phyloP scores from a whole-genome alignment of 2,113 vertebrate genomes.

The Sphaerodactylus townsendi region DNA sequence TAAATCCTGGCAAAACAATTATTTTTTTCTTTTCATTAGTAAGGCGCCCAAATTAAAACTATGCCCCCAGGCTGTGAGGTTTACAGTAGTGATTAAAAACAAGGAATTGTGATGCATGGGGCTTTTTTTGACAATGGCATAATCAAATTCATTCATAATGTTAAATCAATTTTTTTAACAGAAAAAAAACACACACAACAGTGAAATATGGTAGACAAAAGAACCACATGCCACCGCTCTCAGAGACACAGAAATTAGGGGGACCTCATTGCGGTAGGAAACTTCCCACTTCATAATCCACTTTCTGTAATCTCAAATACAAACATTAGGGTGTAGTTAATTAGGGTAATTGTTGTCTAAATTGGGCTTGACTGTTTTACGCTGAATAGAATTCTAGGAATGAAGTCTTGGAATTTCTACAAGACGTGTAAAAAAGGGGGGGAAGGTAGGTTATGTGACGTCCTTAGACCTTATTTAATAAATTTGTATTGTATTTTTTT shows the following conservation, averaged over 20 bases:
- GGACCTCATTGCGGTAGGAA: conserved; percentile 73
- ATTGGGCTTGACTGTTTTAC: conserved; percentile 82
- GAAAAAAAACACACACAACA: conserved; percentile 47
- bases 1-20: conserved; percentile 98
- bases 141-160: conserved; percentile 99
- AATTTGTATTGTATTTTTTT: conserved; percentile 68
- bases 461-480: conserved; percentile 66
- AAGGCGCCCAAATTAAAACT: conserved; percentile 98
- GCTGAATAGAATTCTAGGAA: conserved; percentile 71
- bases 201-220: conserved; percentile 85
- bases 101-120: conserved; percentile 94
- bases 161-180: conserved; percentile 89
- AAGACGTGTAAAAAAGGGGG: conserved; percentile 42
- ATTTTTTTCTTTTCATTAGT: conserved; percentile 93
- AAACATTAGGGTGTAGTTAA: conserved; percentile 80
- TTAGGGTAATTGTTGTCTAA: conserved; percentile 83
- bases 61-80: conserved; percentile 88
- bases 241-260: conserved; percentile 77
- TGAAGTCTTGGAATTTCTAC: conserved; percentile 61
- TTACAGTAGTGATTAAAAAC: conserved; percentile 99
- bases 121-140: conserved; percentile 89
- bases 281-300: no score
- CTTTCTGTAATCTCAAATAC: conserved; percentile 75
- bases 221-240: conserved; percentile 75
- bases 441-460: conserved; percentile 21